Evolutionary conservation across 2,888 invertebrate species (phyloP).

Genomic region (Meiosimyza platycephala): DNA sequence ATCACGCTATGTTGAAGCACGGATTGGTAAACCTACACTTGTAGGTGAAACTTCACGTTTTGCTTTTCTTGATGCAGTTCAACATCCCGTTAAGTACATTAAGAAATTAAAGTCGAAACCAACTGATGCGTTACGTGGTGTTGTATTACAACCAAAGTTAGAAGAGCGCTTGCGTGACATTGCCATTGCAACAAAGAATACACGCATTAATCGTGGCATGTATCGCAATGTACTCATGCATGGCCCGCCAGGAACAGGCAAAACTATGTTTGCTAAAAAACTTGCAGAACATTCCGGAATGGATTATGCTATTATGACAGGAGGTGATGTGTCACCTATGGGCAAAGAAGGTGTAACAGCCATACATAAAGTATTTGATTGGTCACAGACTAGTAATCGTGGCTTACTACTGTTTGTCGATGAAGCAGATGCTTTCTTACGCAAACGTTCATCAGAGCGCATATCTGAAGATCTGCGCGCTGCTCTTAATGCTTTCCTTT

Average conservation of each 20-base stretch:
- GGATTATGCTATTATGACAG: constrained; percentile 99
- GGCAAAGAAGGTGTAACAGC: constrained; percentile 98
- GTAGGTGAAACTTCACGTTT: constrained; percentile 96
- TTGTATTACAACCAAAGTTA: constrained; percentile 90
- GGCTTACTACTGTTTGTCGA: constrained; percentile 96
- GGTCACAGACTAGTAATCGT: constrained; percentile 85
- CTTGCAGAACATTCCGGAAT: constrained; percentile 96
- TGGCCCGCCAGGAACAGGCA: constrained; percentile 85
- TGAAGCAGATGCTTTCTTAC: constrained; percentile 97
- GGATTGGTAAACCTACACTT: constrained; percentile 92
- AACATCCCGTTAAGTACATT: constrained; percentile 86
- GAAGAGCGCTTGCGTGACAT: constrained; percentile 94
- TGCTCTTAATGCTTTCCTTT: constrained; percentile 97
- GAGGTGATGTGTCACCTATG: constrained; percentile 98
- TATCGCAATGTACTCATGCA: constrained; percentile 98
- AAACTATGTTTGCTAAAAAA: constrained; percentile 73
- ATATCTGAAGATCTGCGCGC: constrained; percentile 96
- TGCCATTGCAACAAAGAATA: constrained; percentile 98
- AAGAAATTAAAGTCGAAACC: constrained; percentile 76
- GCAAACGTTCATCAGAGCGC: constrained; percentile 89
- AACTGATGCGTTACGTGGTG: constrained; percentile 86
- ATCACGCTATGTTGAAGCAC: constrained; percentile 90
- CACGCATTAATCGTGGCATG: constrained; percentile 91
- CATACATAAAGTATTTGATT: constrained; percentile 97
- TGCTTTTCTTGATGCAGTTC: constrained; percentile 84